phyloP scores from a whole-genome alignment of 2,113 vertebrate genomes.

The Indicator indicator region DNA sequence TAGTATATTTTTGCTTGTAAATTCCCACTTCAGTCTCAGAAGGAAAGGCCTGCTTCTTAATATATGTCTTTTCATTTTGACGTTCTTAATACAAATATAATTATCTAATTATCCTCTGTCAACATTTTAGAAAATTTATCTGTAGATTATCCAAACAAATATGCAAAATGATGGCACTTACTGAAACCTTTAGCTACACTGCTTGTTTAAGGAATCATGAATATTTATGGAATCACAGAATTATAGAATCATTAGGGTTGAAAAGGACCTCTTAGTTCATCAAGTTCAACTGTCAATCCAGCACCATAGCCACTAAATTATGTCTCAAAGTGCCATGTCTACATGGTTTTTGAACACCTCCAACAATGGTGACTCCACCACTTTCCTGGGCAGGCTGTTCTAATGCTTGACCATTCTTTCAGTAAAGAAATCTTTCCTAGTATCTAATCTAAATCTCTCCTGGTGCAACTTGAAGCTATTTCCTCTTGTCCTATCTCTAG shows the following conservation, averaged over 20 bases:
- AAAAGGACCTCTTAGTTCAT: too few species aligned
- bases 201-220: background rate
- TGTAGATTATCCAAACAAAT: background rate
- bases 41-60: background rate
- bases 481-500: too few species aligned
- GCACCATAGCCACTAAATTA: too few species aligned
- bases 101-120: background rate
- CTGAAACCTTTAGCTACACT: background rate
- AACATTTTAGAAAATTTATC: background rate
- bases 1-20: background rate
- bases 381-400: too few species aligned
- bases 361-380: too few species aligned
- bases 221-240: background rate
- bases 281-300: too few species aligned
- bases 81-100: background rate
- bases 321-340: too few species aligned
- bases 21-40: background rate
- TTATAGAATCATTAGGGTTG: background rate
- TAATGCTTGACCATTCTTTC: too few species aligned
- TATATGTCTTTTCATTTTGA: background rate
- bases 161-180: background rate
- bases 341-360: too few species aligned
- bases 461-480: too few species aligned
- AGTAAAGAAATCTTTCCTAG: too few species aligned
- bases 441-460: too few species aligned